Conservation (phyloP, 1,140 invertebrate species). For the Agrypnia vestita region DNA sequence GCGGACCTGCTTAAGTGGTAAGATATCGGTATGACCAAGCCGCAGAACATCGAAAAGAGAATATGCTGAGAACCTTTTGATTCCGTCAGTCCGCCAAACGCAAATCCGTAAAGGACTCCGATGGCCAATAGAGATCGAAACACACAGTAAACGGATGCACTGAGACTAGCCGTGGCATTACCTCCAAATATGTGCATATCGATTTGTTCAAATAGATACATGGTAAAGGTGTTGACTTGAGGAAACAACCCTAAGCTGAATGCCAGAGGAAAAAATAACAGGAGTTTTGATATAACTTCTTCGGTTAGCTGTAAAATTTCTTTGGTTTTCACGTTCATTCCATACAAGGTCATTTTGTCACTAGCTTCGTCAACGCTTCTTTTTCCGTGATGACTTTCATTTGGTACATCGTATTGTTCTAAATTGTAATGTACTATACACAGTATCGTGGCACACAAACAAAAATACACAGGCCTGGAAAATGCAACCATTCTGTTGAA, state of each 20-base stretch:
- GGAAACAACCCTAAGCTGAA: conserved; percentile 96
- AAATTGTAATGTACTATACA: conserved; percentile 78
- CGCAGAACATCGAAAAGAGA: conserved; percentile 96
- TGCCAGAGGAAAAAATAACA: conserved; percentile 93
- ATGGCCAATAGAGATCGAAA: conserved; percentile 87
- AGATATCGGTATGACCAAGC: conserved; percentile 88
- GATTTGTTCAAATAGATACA: conserved; percentile 96
- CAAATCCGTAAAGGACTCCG: conserved; percentile 89
- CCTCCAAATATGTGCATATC: conserved; percentile 99
- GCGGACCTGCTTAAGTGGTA: conserved; percentile 95
- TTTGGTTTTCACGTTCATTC: conserved; percentile 81
- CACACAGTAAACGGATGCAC: conserved; percentile 89
- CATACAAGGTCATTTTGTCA: conserved; percentile 80
- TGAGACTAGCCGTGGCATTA: conserved; percentile 92
- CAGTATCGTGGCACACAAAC: conserved; percentile 85
- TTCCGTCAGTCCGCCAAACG: conserved; percentile 87
- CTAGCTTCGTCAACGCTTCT: conserved; percentile 62
- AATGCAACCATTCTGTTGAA: conserved; percentile 97
- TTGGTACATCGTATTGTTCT: conserved; percentile 64
- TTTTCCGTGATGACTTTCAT: conserved; percentile 63
- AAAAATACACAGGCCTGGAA: conserved; percentile 96
- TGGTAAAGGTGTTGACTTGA: conserved; percentile 96
- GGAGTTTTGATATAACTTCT: conserved; percentile 84
- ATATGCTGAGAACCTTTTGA: conserved; percentile 91
- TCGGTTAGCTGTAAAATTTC: conserved; percentile 80